Evolutionary conservation across 2,888 invertebrate genomes (phyloP).

Genomic region (Microchrysa polita): DNA sequence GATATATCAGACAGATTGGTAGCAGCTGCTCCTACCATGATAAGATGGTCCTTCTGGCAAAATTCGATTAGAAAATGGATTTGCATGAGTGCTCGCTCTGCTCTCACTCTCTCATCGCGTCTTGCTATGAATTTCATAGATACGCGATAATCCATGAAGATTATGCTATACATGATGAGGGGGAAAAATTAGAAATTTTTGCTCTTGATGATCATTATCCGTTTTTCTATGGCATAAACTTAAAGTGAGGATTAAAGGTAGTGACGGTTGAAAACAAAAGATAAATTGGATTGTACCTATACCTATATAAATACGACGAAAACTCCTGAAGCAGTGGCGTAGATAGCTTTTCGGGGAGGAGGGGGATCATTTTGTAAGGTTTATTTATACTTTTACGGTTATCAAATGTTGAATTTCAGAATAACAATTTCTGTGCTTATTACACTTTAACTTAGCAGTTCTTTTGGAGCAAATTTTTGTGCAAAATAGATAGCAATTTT

Average conservation of each 20-base stretch:
- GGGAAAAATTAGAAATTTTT: neutral
- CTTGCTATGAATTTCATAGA: conserved; percentile 16
- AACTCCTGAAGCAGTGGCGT: no score
- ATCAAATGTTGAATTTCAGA: no score
- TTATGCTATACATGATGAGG: neutral
- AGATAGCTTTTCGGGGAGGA: no score
- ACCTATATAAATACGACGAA: no score
- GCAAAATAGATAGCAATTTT: no score
- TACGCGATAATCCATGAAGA: conserved; percentile 34
- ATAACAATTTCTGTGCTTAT: no score
- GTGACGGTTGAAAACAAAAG: neutral
- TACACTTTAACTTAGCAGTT: no score
- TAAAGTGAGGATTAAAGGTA: neutral
- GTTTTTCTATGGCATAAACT: neutral
- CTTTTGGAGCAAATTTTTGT: no score
- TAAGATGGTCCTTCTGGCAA: conserved; percentile 48
- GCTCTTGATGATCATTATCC: neutral
- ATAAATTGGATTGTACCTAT: neutral
- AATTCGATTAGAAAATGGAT: conserved; percentile 47
- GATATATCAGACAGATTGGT: conserved; percentile 55
- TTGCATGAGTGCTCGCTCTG: conserved; percentile 44
- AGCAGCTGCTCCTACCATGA: conserved; percentile 54
- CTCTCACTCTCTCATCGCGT: neutral
- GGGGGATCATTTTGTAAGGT: no score
- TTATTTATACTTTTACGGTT: no score